Base-by-base conservation (phyloP, 2,113 vertebrate genomes). In the Sinocyclocheilus maitianheensis region DNA sequence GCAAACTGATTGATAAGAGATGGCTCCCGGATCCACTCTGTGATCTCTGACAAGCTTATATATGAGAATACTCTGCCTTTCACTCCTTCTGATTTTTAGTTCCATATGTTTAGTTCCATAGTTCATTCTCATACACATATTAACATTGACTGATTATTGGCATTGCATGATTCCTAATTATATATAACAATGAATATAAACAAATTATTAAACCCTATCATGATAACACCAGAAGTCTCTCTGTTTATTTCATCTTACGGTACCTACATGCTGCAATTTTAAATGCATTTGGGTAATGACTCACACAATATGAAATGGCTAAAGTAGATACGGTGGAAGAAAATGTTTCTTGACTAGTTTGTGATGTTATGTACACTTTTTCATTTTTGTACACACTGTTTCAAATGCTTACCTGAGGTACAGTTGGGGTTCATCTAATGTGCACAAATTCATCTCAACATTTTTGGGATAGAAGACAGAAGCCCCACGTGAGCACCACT, bases 251-350 rank as follows among this genome's bases (percentile, higher is more conserved):
- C 48, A 40, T 62, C 78, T 3, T 55, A 55, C 37, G 8, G 26
- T 79, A 37, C 77, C 77, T 62, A 60, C 55, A 62, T 62, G 77
- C 30, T 60, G 26, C 43, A 72, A 24, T 72, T n/a, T 55, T 53
- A 12, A 83, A 71, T 51, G 60, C 40, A 83, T 72, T 83, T 83
- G 81, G 16, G 40, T 48, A n/a, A 37, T 12, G 12, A 22, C 18
- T 6, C n/a, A 20, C 40, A 20, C 62, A 3, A 20, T 20, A 89
- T 83, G 20, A 67, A 78, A 72, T 91, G 82, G 85, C 16, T 26
- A 88, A 91, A 94, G 94, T 94, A 94, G 92, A 89, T 87, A 95
- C 89, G 94, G 92, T 95, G 93, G 94, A 95, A 95, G 94, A 96
- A 96, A 95, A 96, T 96, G 95, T 96, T 96, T 96, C 95, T 95